phyloP scores from a whole-genome alignment of 1,140 invertebrate genomes.

The Ceratina australensis region DNA sequence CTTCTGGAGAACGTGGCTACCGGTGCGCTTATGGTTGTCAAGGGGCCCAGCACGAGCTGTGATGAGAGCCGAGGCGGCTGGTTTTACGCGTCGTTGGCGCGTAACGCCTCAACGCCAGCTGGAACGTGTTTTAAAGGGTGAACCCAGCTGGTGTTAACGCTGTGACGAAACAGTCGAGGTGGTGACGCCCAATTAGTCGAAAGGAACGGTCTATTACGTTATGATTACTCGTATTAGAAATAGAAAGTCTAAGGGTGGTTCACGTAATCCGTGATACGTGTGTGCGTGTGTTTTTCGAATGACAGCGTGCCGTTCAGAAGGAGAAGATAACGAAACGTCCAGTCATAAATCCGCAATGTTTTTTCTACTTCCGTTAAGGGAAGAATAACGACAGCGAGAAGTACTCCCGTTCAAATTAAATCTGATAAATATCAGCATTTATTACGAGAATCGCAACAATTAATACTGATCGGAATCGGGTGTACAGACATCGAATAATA shows the following conservation, averaged over 20 bases:
- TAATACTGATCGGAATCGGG: no score
- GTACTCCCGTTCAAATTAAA: no score
- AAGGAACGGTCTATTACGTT: no score
- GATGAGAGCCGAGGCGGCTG: neutral
- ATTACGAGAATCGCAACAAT: no score
- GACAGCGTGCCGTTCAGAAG: no score
- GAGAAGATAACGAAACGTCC: no score
- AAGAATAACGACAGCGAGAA: no score
- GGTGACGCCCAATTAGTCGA: neutral
- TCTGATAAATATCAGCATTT: no score
- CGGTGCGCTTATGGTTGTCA: neutral
- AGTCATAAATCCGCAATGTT: no score
- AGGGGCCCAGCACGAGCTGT: constrained; percentile 8
- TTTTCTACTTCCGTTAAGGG: no score
- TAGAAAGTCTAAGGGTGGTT: neutral
- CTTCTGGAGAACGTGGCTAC: constrained; percentile 9
- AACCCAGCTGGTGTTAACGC: neutral
- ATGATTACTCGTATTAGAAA: neutral
- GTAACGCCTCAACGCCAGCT: constrained; percentile 15
- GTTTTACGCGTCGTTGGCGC: constrained; percentile 32
- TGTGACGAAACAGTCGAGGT: neutral
- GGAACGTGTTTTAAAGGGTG: constrained; percentile 14
- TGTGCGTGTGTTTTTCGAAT: neutral
- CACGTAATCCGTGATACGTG: neutral
- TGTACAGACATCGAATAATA: no score